Conservation (phyloP, 2,888 invertebrate species). For the Morinoia aosen region DNA sequence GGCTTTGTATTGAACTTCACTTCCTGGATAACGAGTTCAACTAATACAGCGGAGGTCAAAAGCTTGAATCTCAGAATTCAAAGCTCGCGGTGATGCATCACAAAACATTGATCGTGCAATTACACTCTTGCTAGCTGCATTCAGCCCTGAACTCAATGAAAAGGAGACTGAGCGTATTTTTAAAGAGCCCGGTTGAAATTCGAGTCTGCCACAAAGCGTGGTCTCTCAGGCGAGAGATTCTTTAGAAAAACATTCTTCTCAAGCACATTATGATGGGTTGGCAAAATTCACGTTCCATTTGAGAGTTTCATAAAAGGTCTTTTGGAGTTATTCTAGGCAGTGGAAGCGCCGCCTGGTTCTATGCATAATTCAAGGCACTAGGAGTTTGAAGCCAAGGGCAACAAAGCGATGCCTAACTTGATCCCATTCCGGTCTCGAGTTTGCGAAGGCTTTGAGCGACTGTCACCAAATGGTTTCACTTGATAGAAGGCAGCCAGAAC, state of each 20-base stretch:
- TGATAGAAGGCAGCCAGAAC: background rate
- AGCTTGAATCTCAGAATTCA: background rate
- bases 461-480: conserved; percentile 28
- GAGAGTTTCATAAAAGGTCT: conserved; percentile 18
- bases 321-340: background rate
- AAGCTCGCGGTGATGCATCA: background rate
- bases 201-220: background rate
- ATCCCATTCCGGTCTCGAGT: conserved; percentile 28
- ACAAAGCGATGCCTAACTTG: conserved; percentile 47
- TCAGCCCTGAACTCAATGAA: background rate
- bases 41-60: background rate
- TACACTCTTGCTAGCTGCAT: background rate
- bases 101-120: background rate
- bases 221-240: background rate
- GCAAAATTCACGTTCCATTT: conserved; percentile 32
- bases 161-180: background rate
- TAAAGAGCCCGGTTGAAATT: background rate
- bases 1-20: too few relatives aligned
- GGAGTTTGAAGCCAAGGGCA: background rate
- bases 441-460: conserved; percentile 37
- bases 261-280: background rate
- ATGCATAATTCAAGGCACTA: conserved; percentile 41
- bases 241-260: conserved; percentile 20
- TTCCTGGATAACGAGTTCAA: background rate
- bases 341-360: conserved; percentile 21